These are phyloP conservation scores for Gibbula magus DNA, from an alignment of 2,888 invertebrate genomes.

Conservation along the genomic window DNA sequence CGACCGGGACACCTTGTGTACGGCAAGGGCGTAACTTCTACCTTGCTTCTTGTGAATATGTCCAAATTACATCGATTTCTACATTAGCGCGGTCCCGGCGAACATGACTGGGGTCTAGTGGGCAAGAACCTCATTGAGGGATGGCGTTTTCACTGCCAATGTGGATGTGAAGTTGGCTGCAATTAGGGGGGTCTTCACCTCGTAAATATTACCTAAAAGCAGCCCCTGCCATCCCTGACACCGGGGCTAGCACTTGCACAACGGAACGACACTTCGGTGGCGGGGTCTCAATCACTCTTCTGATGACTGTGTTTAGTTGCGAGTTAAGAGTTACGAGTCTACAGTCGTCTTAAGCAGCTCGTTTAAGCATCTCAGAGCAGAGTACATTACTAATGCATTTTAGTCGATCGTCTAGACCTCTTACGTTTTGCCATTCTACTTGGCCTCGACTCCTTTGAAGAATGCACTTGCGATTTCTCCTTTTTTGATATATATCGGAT, in stretches of 20 bases:
- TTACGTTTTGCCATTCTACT: too few species aligned
- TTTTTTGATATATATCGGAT: too few species aligned
- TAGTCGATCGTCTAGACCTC: too few species aligned
- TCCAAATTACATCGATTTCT: slow-evolving; percentile 15
- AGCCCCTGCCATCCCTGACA: background rate
- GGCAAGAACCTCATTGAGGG: background rate
- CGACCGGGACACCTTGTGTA: background rate
- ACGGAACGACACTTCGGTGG: background rate
- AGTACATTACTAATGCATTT: too few species aligned
- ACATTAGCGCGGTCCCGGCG: background rate
- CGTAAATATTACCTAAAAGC: background rate
- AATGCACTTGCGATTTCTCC: too few species aligned
- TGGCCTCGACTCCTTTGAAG: too few species aligned
- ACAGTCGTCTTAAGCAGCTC: too few species aligned
- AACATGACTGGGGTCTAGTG: background rate
- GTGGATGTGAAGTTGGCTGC: background rate
- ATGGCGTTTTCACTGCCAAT: background rate
- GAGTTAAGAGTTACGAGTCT: background rate
- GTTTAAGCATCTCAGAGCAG: too few species aligned
- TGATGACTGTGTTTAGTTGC: background rate
- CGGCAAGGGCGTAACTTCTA: slow-evolving; percentile 6
- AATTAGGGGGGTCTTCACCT: slow-evolving; percentile 5
- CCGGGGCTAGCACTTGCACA: background rate
- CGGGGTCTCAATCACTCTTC: background rate
- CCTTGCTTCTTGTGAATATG: slow-evolving; percentile 7